Evolutionary conservation across 2,888 invertebrate genomes (phyloP).

Genomic region (Platycheirus albimanus): DNA sequence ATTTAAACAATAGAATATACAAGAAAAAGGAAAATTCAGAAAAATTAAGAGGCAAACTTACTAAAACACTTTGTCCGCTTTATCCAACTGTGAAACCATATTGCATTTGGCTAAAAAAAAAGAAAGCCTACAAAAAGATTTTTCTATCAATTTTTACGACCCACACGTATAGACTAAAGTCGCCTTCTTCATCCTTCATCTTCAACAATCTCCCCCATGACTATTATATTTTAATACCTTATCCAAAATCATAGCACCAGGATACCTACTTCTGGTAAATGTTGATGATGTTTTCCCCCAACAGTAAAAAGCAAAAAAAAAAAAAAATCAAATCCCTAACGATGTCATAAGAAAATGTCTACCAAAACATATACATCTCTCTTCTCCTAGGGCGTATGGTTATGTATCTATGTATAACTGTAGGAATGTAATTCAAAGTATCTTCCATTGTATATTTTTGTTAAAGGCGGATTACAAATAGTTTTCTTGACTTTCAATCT

Average conservation of each 20-base stretch:
- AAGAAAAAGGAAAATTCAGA: no score
- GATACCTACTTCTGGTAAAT: background rate
- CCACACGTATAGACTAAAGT: background rate
- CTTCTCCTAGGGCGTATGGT: background rate
- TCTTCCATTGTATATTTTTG: constrained; percentile 30
- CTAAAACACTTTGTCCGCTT: no score
- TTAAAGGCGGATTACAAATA: constrained; percentile 52
- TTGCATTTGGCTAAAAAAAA: no score
- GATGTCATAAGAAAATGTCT: background rate
- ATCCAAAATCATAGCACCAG: background rate
- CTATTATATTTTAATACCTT: background rate
- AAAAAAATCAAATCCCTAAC: no score
- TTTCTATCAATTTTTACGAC: background rate
- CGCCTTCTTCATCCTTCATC: background rate
- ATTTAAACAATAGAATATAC: no score
- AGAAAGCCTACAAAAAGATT: no score
- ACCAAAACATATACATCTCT: background rate
- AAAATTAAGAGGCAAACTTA: no score
- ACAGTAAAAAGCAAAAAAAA: background rate
- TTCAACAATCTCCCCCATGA: background rate
- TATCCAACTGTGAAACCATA: no score
- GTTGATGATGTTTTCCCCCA: constrained; percentile 1
- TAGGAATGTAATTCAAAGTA: constrained; percentile 11
- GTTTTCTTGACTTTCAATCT: constrained; percentile 55
- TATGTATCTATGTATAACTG: background rate